A percentile compares a stretch with the other conserved stretches of the same genome.
These are phyloP conservation scores for Patiria pectinifera DNA, from an alignment of 53 echinoderm and acorn worm genomes.

Conservation along the genomic window DNA sequence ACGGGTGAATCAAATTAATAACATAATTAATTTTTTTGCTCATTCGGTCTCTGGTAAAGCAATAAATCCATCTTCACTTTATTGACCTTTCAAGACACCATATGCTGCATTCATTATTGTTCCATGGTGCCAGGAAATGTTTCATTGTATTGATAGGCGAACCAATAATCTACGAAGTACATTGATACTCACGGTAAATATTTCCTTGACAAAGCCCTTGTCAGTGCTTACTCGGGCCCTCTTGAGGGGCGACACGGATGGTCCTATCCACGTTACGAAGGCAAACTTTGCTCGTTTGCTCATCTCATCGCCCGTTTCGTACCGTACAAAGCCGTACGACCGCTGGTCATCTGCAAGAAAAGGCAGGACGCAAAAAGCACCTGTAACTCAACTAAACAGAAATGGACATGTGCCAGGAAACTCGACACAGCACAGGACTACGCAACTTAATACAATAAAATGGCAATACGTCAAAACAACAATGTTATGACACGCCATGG, in stretches of 20 bases:
- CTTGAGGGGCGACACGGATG: constrained; percentile 70
- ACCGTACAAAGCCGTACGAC: constrained; percentile 75
- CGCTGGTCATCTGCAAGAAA: constrained; percentile 77
- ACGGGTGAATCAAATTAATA: too few relatives aligned
- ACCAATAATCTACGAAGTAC: not conserved
- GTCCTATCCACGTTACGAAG: constrained; percentile 90
- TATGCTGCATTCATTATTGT: too few relatives aligned
- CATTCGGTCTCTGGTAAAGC: too few relatives aligned
- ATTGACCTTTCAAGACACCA: too few relatives aligned
- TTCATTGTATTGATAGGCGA: not conserved
- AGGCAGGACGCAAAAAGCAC: too few relatives aligned
- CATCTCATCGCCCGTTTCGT: constrained; percentile 91
- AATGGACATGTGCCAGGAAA: not conserved
- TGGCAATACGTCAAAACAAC: not conserved
- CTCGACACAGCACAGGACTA: too few relatives aligned
- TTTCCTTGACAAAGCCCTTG: constrained; percentile 77
- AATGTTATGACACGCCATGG: too few relatives aligned
- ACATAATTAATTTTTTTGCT: too few relatives aligned
- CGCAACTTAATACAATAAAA: too few relatives aligned
- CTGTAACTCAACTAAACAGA: not conserved
- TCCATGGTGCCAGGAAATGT: too few relatives aligned
- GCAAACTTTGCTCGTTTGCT: constrained; percentile 90
- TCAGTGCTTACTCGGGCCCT: constrained; percentile 96
- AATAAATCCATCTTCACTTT: too few relatives aligned
- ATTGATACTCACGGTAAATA: constrained; percentile 72